Base-by-base conservation (phyloP, 2,888 invertebrate genomes). In the Apodemia duryi region DNA sequence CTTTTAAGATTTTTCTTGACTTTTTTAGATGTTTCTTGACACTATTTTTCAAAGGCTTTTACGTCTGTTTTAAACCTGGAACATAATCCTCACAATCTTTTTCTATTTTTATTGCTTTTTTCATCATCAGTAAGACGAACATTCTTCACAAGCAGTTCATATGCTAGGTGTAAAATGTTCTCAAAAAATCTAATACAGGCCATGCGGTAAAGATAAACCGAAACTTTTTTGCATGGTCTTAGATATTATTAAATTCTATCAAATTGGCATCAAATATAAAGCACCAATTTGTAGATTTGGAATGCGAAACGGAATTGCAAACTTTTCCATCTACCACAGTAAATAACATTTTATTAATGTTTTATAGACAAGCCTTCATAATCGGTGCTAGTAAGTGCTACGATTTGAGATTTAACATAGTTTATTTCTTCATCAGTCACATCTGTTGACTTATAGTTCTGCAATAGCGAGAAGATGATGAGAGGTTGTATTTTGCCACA, bases 291-390 rank as follows among this genome's bases (percentile, higher is more conserved):
- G 21, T 21, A 21, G 21, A 21, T 21, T 21, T 21, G 21, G 21
- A 21, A 21, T 21, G 21, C 21, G 21, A 21, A 6, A 35, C 35
- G 6, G 75, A 75, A 72, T 80, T 77, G 61, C 73, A 77, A 2
- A 78, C 74, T 63, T 78, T 77, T 2, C 69, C 77, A 67, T 78
- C 77, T 10, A 79, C 68, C 75, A 77, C 78, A 28, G 77, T 76
- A 11, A 74, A 63, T 13, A 66, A 7, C 43, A 63, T 52, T 66
- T 43, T 70, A 63, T 21, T 61, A 13, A 75, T 68, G 43, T 54
- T 52, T 5, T 35, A 5, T 5, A 5, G 35, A 63, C 62, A 69
- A 72, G 65, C 75, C 68, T 43, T 57, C 57, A 61, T 43, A 41
- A 6, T 41, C 7, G 46, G 60, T 64, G 4, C 41, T 60, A 10